Percentiles rank a stretch among this genome's conserved stretches.
Conservation (phyloP, 2,797 vertebrate genomes). For the Allobates femoralis region DNA sequence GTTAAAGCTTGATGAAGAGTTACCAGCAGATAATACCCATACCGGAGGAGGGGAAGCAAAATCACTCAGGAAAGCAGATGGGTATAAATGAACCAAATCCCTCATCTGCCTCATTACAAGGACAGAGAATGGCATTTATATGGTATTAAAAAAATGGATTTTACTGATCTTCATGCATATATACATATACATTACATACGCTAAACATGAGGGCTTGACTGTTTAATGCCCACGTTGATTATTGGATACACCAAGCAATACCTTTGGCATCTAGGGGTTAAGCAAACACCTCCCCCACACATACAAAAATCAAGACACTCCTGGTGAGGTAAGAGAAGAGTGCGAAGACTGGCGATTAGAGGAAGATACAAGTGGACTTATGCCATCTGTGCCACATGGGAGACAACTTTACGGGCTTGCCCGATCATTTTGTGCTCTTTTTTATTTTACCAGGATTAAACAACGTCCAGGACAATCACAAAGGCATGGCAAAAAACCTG, state of each 20-base stretch:
- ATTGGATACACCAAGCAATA: constrained; percentile 20
- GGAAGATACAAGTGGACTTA: constrained; percentile 17
- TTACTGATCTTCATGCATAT: constrained; percentile 25
- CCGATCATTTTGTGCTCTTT: background rate
- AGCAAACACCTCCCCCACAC: constrained; percentile 56
- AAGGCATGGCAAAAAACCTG: constrained; percentile 15
- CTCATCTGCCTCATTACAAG: constrained; percentile 57
- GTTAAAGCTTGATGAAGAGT: constrained; percentile 22
- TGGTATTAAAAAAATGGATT: constrained; percentile 53
- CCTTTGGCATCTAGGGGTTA: constrained; percentile 46
- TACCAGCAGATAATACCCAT: constrained; percentile 49
- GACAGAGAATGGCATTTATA: constrained; percentile 42
- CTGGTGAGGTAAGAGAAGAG: constrained; percentile 45
- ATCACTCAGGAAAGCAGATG: constrained; percentile 47
- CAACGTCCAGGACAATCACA: background rate
- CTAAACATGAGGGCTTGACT: background rate
- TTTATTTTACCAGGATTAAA: background rate
- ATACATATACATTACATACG: background rate
- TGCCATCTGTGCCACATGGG: background rate
- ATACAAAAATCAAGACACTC: constrained; percentile 49
- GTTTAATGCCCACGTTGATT: background rate
- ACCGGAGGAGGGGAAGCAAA: background rate
- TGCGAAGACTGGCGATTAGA: constrained; percentile 33
- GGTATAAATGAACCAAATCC: constrained; percentile 60
- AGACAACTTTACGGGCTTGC: background rate